phyloP scores from a whole-genome alignment of 2,797 vertebrate genomes.

The Rousettus madagascariensis region DNA sequence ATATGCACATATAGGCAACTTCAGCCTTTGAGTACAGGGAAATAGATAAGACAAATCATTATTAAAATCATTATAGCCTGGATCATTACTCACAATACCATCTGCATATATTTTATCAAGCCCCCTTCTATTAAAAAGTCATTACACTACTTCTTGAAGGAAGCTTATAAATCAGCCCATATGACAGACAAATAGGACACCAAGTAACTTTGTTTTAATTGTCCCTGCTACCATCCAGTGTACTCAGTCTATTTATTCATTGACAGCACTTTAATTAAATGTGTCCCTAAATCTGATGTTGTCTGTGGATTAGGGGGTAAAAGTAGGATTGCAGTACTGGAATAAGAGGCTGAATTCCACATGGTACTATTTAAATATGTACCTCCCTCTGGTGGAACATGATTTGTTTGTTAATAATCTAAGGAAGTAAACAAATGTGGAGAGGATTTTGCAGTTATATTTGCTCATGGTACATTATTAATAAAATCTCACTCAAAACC shows the following conservation, averaged over 20 bases:
- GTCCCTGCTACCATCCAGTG: conserved; percentile 56
- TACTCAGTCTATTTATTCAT: conserved; percentile 72
- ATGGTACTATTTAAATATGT: conserved; percentile 23
- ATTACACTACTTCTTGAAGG: conserved; percentile 79
- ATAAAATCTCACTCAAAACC: not conserved
- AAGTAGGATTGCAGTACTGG: not conserved
- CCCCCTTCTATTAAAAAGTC: conserved; percentile 79
- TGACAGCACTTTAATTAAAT: conserved; percentile 74
- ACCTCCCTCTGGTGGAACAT: conserved; percentile 27
- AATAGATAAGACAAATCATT: conserved; percentile 80
- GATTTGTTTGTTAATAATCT: conserved; percentile 9
- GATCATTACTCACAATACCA: conserved; percentile 80
- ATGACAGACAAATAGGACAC: conserved; percentile 73
- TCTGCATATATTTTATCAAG: conserved; percentile 79
- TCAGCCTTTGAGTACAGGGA: conserved; percentile 76
- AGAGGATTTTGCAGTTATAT: not conserved
- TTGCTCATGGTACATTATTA: not conserved
- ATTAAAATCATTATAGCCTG: conserved; percentile 75
- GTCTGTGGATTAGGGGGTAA: not conserved
- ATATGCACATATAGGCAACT: not conserved
- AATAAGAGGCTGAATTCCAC: conserved; percentile 38
- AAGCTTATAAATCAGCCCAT: conserved; percentile 73
- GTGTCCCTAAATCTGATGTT: conserved; percentile 61
- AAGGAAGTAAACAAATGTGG: conserved; percentile 11
- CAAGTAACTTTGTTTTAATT: conserved; percentile 73